Evolutionary conservation across 2,113 vertebrate species (phyloP).

Genomic region (Entosphenus tridentatus): DNA sequence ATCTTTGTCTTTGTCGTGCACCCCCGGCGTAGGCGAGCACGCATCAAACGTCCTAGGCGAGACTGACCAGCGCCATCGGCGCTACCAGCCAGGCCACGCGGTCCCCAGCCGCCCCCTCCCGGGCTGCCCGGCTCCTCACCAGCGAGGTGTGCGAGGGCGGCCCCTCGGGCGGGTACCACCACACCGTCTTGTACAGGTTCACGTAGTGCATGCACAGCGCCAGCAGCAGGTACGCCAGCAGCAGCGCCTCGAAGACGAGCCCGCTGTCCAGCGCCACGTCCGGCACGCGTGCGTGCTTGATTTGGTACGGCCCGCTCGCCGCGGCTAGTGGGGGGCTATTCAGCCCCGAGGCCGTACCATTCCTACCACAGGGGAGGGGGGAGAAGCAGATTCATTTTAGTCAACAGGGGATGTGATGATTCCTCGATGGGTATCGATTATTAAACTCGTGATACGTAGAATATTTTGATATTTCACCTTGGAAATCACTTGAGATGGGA

Average conservation of each 20-base stretch:
- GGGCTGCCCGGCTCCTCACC: conserved; percentile 35
- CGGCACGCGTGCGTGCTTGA: conserved; percentile 77
- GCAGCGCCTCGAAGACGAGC: conserved; percentile 78
- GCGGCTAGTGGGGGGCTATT: conserved; percentile 68
- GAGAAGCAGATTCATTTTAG: too few species aligned
- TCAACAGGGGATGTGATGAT: too few species aligned
- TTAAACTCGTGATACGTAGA: not conserved
- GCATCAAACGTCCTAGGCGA: too few species aligned
- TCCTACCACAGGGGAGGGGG: conserved; percentile 25
- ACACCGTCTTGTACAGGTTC: conserved; percentile 96
- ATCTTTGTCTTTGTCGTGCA: too few species aligned
- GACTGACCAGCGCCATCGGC: too few species aligned
- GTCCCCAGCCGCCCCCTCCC: too few species aligned
- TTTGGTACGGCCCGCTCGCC: conserved; percentile 79
- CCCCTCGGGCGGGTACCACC: conserved; percentile 94
- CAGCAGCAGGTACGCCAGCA: conserved; percentile 82
- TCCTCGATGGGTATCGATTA: too few species aligned
- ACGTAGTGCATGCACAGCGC: conserved; percentile 93
- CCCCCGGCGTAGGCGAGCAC: too few species aligned
- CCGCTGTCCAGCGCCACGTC: conserved; percentile 69
- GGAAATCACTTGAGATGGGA: not conserved
- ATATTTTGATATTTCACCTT: not conserved
- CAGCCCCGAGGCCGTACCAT: conserved; percentile 54
- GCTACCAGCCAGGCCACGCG: too few species aligned
- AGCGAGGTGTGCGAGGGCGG: conserved; percentile 79